phyloP scores from a whole-genome alignment of 2,113 vertebrate genomes.

The Piprites chloris region DNA sequence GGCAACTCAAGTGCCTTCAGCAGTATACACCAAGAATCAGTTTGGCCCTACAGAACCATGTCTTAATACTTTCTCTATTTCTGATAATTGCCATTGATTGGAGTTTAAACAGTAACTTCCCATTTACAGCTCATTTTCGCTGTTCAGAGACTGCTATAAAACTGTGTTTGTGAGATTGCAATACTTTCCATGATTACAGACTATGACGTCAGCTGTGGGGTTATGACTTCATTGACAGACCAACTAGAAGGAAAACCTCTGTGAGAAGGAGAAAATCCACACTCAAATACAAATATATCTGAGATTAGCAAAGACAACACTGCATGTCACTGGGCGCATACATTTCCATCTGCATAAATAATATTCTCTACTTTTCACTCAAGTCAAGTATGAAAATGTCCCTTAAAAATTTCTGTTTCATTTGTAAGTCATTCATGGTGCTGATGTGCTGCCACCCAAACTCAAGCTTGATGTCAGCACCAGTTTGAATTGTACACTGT shows the following conservation, averaged over 20 bases:
- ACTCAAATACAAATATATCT: background rate
- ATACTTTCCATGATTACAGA: constrained; percentile 3
- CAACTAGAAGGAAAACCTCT: background rate
- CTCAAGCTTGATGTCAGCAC: background rate
- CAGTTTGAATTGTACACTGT: background rate
- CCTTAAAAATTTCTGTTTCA: background rate
- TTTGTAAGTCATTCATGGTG: background rate
- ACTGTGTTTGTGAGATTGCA: background rate
- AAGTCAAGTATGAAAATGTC: background rate
- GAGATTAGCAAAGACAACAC: constrained; percentile 46
- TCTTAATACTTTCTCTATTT: constrained; percentile 13
- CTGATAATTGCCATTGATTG: constrained; percentile 18
- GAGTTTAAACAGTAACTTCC: constrained; percentile 35
- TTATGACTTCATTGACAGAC: constrained; percentile 1
- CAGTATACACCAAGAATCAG: background rate
- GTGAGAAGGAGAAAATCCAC: background rate
- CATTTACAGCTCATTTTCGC: background rate
- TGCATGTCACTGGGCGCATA: background rate
- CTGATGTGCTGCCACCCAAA: constrained; percentile 14
- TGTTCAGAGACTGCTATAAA: background rate
- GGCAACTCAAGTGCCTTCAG: constrained; percentile 26
- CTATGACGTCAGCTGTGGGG: background rate
- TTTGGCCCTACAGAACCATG: background rate
- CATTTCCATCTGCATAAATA: constrained; percentile 26
- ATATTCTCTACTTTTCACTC: background rate